Percentiles rank a stretch among this genome's conserved stretches.
Evolutionary conservation across 2,113 vertebrate genomes (phyloP).

Genomic region (Phalacrocorax aristotelis): DNA sequence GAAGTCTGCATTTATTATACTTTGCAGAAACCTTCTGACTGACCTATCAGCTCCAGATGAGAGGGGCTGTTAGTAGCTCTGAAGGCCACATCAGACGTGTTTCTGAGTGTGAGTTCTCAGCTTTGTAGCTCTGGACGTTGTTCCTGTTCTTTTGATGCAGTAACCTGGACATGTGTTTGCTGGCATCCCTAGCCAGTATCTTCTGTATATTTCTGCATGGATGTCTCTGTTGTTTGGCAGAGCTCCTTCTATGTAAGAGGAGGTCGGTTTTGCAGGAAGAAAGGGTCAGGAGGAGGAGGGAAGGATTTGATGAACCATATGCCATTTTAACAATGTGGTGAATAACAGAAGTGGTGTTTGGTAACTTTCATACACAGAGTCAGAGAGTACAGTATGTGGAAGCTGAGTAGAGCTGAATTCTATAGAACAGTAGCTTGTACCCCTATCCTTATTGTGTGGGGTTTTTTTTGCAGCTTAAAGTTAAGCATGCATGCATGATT

Average conservation of each 20-base stretch:
- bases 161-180: not conserved
- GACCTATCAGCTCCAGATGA: not conserved
- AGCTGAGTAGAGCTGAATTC: not conserved
- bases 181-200: not conserved
- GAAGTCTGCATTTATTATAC: not conserved
- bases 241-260: not conserved
- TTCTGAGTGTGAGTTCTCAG: not conserved
- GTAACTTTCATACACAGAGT: not conserved
- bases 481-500: not conserved
- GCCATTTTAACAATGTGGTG: not conserved
- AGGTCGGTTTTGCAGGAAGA: not conserved
- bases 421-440: not conserved
- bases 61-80: not conserved
- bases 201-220: not conserved
- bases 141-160: not conserved
- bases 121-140: not conserved
- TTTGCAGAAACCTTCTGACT: not conserved
- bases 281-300: not conserved
- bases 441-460: not conserved
- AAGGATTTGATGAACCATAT: not conserved
- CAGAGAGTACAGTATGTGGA: not conserved
- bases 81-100: not conserved
- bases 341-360: not conserved
- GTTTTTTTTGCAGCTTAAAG: not conserved
- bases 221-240: not conserved